A percentile compares a stretch with the other conserved stretches of the same genome.
Conservation (phyloP, 1,140 invertebrate species). For the Polyergus mexicanus region DNA sequence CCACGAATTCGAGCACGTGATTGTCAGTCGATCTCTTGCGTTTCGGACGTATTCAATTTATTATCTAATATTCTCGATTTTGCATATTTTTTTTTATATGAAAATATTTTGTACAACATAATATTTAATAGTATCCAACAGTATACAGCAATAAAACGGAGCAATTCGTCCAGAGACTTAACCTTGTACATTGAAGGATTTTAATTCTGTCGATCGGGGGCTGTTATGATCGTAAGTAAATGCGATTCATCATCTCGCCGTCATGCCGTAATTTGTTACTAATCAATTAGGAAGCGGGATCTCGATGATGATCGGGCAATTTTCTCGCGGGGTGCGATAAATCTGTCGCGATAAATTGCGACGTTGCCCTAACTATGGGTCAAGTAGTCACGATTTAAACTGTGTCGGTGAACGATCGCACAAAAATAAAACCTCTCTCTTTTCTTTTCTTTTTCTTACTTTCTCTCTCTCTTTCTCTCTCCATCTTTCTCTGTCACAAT, state of each 20-base stretch:
- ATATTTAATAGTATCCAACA: too few species aligned
- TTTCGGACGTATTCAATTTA: not conserved
- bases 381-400: constrained; percentile 66
- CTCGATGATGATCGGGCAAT: constrained; percentile 57
- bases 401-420: constrained; percentile 65
- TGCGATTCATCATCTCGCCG: constrained; percentile 21
- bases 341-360: constrained; percentile 72
- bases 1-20: not conserved
- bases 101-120: not conserved
- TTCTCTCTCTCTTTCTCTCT: not conserved
- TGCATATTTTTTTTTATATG: not conserved
- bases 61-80: not conserved
- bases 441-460: not conserved
- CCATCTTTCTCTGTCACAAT: constrained; percentile 28
- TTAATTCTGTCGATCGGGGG: constrained; percentile 10
- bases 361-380: constrained; percentile 58
- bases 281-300: constrained; percentile 67
- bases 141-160: not conserved
- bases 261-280: constrained; percentile 56
- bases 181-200: not conserved
- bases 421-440: constrained; percentile 54
- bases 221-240: constrained; percentile 31
- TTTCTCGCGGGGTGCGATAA: constrained; percentile 58
- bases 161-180: not conserved
- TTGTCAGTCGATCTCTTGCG: not conserved